Percentiles rank a stretch among this genome's conserved stretches.
These are phyloP conservation scores for Tolypeutes matacus DNA, from an alignment of 2,797 vertebrate genomes.

Conservation along the genomic window DNA sequence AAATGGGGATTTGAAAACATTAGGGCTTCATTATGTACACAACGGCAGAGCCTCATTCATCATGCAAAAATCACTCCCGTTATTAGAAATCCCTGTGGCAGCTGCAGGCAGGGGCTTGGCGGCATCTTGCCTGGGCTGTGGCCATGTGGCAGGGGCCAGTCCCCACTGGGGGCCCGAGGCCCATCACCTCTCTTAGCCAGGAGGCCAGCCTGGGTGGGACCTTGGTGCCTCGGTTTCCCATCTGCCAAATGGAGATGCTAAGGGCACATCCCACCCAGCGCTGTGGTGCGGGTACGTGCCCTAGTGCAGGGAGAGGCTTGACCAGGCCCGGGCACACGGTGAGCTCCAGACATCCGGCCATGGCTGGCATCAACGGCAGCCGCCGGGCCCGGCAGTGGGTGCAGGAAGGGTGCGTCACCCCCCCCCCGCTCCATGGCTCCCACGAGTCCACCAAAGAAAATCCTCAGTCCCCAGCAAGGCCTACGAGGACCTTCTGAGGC, in stretches of 20 bases:
- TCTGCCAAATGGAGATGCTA: not conserved
- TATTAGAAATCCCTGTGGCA: constrained; percentile 71
- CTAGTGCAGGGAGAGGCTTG: not conserved
- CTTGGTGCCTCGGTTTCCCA: constrained; percentile 11
- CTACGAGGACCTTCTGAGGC: not conserved
- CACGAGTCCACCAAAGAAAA: not conserved
- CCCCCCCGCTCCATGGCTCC: not conserved
- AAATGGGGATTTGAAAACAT: constrained; percentile 85
- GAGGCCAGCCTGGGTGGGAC: not conserved
- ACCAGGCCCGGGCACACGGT: not conserved
- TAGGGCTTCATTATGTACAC: constrained; percentile 82
- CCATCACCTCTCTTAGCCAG: not conserved
- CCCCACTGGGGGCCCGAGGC: not conserved
- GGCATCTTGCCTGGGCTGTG: constrained; percentile 26
- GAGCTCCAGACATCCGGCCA: too few relatives aligned
- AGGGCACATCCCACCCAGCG: rapidly evolving
- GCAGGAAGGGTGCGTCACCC: not conserved
- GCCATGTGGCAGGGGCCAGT: not conserved
- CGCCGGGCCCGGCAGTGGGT: not conserved
- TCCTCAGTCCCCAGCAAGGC: not conserved
- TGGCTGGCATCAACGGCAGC: too few relatives aligned
- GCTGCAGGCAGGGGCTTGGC: constrained; percentile 47
- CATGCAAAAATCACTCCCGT: constrained; percentile 76
- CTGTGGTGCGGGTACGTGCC: rapidly evolving
- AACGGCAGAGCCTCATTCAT: constrained; percentile 79